phyloP scores from a whole-genome alignment of 2,797 vertebrate genomes.

The Acanthurus tractus region DNA sequence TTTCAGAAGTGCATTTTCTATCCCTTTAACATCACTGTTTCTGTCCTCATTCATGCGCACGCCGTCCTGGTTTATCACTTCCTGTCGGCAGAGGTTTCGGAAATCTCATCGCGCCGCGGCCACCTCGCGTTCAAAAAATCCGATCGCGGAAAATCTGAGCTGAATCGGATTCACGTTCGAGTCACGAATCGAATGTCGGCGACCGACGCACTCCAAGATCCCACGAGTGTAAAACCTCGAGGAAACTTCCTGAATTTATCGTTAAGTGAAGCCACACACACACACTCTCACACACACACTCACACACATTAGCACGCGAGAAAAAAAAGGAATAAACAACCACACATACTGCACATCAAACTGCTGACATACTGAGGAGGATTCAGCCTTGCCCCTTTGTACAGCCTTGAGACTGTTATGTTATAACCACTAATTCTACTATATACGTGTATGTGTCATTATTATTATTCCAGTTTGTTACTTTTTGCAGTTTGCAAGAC shows the following conservation, averaged over 20 bases:
- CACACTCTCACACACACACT: slow-evolving; percentile 55
- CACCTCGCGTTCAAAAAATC: slow-evolving; percentile 34
- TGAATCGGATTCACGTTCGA: slow-evolving; percentile 36
- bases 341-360: slow-evolving; percentile 62
- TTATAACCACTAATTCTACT: slow-evolving; percentile 87
- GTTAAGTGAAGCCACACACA: slow-evolving; percentile 47
- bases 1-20: slow-evolving; percentile 79
- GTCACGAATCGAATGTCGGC: slow-evolving; percentile 32
- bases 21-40: slow-evolving; percentile 81
- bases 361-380: slow-evolving; percentile 75
- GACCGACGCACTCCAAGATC: slow-evolving; percentile 31
- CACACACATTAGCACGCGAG: no score
- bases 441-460: slow-evolving; percentile 86
- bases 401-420: slow-evolving; percentile 89
- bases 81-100: slow-evolving; percentile 45
- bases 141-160: slow-evolving; percentile 51
- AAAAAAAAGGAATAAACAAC: neutral
- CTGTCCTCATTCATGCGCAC: slow-evolving; percentile 63
- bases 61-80: slow-evolving; percentile 36
- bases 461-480: slow-evolving; percentile 86
- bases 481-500: slow-evolving; percentile 87
- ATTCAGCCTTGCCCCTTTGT: slow-evolving; percentile 83
- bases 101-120: slow-evolving; percentile 19
- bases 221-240: slow-evolving; percentile 26
- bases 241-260: slow-evolving; percentile 57